Base-by-base conservation (phyloP, 2,797 vertebrate genomes). In the Poecilia picta region DNA sequence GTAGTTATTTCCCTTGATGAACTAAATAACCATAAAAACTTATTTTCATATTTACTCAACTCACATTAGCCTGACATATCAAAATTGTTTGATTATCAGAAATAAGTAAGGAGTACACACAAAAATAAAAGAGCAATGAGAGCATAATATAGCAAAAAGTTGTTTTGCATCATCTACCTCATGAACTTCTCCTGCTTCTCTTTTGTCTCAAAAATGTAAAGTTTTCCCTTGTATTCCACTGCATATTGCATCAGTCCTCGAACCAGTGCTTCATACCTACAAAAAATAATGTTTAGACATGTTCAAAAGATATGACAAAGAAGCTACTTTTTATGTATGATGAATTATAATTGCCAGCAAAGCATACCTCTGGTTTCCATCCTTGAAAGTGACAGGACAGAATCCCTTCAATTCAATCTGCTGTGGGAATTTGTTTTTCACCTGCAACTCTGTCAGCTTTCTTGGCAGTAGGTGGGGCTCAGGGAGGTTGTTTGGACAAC, bases 301-400 rank as follows among this genome's bases (percentile, higher is more conserved):
- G 31, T 59, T 75, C 57, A 25, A 49, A 16, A 68, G 66, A 71
- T 55, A 11, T 47, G 11, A 6, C 5, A n/a, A 72, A 31, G 28
- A 4, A 78, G 16, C 13, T 6, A n/a, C 7, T 51, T 51, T 41
- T 43, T 43, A 16, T 23, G 8, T 3, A 59, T 62, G 31, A 31
- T 41, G 5, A 70, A 68, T 51, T 8, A 41, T 57, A 15, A 16
- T 33, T 13, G 46, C 53, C 11, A 62, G 18, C 74, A 74, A 36
- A 55, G 8, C 59, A 39, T 95, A 97, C 98, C 97, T 98, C 86
- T 96, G 95, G 15, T 96, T 96, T 78, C 97, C 98, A 39, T 99
- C 97, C 84, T 95, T 86, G 83, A 97, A 99, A 72, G 97, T 97
- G 87, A 99, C 97, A 1, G 98, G 96, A 83, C 98, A 99, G 91